Evolutionary conservation across 2,888 invertebrate species (phyloP).

Genomic region (Psococerastis gibbosa): DNA sequence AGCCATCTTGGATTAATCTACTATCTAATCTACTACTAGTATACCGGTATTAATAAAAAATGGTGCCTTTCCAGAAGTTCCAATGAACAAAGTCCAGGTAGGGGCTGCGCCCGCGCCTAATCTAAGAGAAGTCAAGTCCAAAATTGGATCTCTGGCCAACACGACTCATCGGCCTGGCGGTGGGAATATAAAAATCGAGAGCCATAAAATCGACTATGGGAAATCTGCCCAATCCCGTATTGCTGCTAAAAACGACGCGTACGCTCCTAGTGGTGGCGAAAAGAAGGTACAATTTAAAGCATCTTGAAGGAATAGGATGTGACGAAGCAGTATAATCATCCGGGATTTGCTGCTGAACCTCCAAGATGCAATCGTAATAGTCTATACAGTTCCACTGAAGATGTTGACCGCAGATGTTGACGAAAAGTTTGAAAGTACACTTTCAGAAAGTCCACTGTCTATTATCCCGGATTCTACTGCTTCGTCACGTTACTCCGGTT

Average conservation of each 20-base stretch:
- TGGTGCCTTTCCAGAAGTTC: conserved; percentile 40
- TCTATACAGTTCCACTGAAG: too few relatives aligned
- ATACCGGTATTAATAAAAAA: background rate
- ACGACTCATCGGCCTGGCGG: conserved; percentile 76
- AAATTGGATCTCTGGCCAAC: conserved; percentile 83
- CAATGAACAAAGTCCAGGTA: conserved; percentile 86
- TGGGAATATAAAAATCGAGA: conserved; percentile 73
- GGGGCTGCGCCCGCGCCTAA: conserved; percentile 85
- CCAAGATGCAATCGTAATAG: too few relatives aligned
- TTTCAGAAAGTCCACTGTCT: too few relatives aligned
- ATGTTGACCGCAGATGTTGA: too few relatives aligned
- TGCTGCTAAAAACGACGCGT: conserved; percentile 78
- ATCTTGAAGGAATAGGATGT: too few relatives aligned
- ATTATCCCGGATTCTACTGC: too few relatives aligned
- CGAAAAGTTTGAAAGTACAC: too few relatives aligned
- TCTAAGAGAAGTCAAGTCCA: conserved; percentile 75
- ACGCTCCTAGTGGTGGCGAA: conserved; percentile 70
- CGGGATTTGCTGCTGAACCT: too few relatives aligned
- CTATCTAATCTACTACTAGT: background rate
- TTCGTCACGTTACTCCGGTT: too few relatives aligned
- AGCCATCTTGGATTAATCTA: too few relatives aligned
- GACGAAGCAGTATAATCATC: too few relatives aligned
- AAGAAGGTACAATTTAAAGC: too few relatives aligned
- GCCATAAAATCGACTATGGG: conserved; percentile 66
- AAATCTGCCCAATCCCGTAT: conserved; percentile 61